A percentile compares a stretch with the other conserved stretches of the same genome.
phyloP scores from a whole-genome alignment of 2,113 vertebrate species.

The Rhinichthys klamathensis region DNA sequence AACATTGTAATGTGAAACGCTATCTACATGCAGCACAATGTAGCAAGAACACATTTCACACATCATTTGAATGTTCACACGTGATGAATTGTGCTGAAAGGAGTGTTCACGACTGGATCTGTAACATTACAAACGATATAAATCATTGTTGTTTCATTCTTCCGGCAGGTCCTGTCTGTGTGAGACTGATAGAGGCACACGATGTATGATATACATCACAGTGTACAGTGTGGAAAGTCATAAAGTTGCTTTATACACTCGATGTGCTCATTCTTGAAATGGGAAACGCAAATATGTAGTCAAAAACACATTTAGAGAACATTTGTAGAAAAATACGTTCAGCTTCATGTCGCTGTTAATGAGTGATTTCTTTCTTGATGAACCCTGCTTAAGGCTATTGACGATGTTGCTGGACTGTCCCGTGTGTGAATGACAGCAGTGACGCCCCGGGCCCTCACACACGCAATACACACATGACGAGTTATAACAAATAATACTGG shows the following conservation, averaged over 20 bases:
- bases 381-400: conserved; percentile 44
- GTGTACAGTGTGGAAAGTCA: conserved; percentile 15
- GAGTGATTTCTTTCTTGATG: conserved; percentile 24
- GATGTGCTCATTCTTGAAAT: conserved; percentile 23
- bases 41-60: conserved; percentile 27
- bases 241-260: conserved; percentile 34
- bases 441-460: conserved; percentile 16
- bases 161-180: background rate
- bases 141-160: conserved; percentile 20
- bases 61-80: conserved; percentile 18
- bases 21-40: conserved; percentile 5
- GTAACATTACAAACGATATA: background rate
- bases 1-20: background rate
- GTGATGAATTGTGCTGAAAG: conserved; percentile 10
- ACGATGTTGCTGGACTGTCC: conserved; percentile 48
- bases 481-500: conserved; percentile 37
- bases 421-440: conserved; percentile 46
- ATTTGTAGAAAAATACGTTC: conserved; percentile 47
- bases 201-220: conserved; percentile 35
- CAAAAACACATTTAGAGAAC: conserved; percentile 22
- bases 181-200: conserved; percentile 21
- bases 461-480: conserved; percentile 39
- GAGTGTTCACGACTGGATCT: background rate
- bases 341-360: conserved; percentile 39
- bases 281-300: conserved; percentile 17